phyloP scores from a whole-genome alignment of 1,140 invertebrate species.

The Temnothorax curvispinosus region DNA sequence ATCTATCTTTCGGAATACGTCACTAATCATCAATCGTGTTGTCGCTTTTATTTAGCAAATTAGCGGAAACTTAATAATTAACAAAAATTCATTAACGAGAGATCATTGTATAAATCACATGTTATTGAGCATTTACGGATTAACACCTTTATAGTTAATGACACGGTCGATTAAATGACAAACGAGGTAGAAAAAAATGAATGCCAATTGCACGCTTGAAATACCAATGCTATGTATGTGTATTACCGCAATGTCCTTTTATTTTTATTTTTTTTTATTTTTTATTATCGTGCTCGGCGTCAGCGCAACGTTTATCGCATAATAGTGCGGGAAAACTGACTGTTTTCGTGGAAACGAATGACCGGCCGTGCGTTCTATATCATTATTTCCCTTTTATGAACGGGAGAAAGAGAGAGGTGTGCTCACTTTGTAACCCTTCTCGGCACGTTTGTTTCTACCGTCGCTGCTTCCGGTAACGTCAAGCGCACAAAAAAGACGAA shows the following conservation, averaged over 20 bases:
- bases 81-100: neutral
- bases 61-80: neutral
- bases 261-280: neutral
- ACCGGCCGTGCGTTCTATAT: conserved; percentile 35
- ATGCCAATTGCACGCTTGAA: conserved; percentile 41
- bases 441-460: conserved; percentile 41
- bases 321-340: conserved; percentile 26
- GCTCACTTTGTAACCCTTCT: conserved; percentile 40
- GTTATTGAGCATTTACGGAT: conserved; percentile 16
- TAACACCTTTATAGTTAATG: conserved; percentile 29
- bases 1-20: neutral
- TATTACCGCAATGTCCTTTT: conserved; percentile 22
- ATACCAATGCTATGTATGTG: neutral
- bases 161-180: conserved; percentile 42
- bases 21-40: neutral
- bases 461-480: conserved; percentile 48
- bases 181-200: conserved; percentile 52
- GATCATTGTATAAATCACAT: neutral
- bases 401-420: conserved; percentile 47
- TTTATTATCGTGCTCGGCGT: conserved; percentile 24
- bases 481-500: conserved; percentile 58
- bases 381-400: conserved; percentile 58
- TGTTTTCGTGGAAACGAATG: conserved; percentile 45
- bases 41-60: neutral
- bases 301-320: conserved; percentile 29